Evolutionary conservation across 2,888 invertebrate genomes (phyloP), one percentile per base, ranked within the genome.

Genomic region (Drosophila prostipennis): DNA sequence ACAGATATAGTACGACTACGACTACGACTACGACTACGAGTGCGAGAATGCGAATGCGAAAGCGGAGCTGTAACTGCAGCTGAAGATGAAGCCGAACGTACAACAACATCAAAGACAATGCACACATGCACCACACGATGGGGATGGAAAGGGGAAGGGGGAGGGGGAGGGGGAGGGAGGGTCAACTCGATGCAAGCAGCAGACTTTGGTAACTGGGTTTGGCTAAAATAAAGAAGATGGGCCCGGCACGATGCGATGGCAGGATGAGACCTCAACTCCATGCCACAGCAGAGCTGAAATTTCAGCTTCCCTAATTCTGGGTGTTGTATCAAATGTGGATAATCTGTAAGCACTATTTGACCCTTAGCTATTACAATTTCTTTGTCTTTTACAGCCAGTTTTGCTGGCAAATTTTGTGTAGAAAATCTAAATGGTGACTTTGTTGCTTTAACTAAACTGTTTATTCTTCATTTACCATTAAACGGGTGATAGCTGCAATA

Each of bases 61-160:
- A n/a, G 37, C 52, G 76, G 74, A 74, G 61, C 61, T 52, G 46
- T 67, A 78, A 51, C 68, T 64, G 48, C 78, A 77, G 42, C 63
- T 56, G 52, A 56, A 58, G 46, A 65, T 65, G 65, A 65, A 65
- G 68, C 55, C 45, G 34, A 53, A 53, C 43, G 16, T 51, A 69
- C 64, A 67, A 42, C 76, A 67, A 69, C 67, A 67, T 65, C 73
- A 80, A 78, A 78, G 81, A 87, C 87, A 81, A 83, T 80, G 80
- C 78, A 74, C 67, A 60, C 65, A 65, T 51, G 43, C 67, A 64
- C 42, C 34, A 29, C 40, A 63, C 23, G 39, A 23, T 26, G 26
- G 26, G 10, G 23, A 3, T 23, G 40, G 29, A 19, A 23, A 19
- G n/a, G n/a, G n/a, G n/a, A n/a, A n/a, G n/a, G n/a, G n/a, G n/a